phyloP scores from a whole-genome alignment of 2,888 invertebrate species.

The Leucania comma region DNA sequence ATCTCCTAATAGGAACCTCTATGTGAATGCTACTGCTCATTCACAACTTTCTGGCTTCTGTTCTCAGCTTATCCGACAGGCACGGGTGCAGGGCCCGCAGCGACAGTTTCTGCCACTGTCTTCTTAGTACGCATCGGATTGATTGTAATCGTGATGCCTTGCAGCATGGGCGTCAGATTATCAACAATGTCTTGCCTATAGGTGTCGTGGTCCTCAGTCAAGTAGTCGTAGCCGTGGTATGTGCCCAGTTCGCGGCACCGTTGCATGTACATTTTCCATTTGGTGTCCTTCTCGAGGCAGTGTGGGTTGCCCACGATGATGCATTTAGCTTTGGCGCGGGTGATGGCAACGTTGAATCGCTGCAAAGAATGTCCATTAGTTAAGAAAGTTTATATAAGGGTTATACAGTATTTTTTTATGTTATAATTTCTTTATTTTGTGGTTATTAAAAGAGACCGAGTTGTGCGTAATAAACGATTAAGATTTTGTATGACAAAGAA shows the following conservation, averaged over 20 bases:
- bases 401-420: neutral
- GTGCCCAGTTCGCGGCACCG: conserved; percentile 75
- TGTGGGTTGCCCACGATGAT: conserved; percentile 90
- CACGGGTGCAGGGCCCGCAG: neutral
- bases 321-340: conserved; percentile 93
- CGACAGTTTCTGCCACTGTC: neutral
- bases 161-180: conserved; percentile 42
- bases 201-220: conserved; percentile 6
- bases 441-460: no score
- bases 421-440: no score
- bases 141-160: conserved; percentile 20
- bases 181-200: conserved; percentile 27
- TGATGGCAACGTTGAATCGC: conserved; percentile 94
- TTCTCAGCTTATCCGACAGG: neutral
- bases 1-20: conserved; percentile 1
- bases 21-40: conserved; percentile 22
- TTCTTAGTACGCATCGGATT: conserved; percentile 10
- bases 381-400: neutral
- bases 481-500: no score
- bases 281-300: conserved; percentile 77
- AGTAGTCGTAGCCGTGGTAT: conserved; percentile 75
- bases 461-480: no score
- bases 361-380: conserved; percentile 75
- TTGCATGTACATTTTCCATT: conserved; percentile 82
- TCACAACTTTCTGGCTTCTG: neutral